These are phyloP conservation scores for Ornithorhynchus anatinus DNA, from an alignment of 2,113 vertebrate species.

Conservation along the genomic window DNA sequence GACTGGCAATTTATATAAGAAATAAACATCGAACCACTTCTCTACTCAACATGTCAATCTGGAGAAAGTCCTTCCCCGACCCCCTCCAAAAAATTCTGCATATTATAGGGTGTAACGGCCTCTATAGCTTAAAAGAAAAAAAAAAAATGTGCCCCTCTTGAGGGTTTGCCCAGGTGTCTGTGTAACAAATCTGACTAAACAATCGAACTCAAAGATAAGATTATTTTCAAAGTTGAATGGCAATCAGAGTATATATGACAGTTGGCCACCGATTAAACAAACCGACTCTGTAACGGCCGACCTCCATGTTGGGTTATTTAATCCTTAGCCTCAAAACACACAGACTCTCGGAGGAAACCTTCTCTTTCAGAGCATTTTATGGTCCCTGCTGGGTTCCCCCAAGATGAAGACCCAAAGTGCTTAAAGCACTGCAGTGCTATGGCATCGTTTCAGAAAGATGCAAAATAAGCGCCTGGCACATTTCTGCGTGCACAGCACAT, in stretches of 20 bases:
- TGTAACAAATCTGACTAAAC: not conserved
- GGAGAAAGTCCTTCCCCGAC: too few species aligned
- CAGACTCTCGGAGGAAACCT: not conserved
- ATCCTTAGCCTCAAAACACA: not conserved
- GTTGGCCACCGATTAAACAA: slow-evolving; percentile 39
- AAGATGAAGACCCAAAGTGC: slow-evolving; percentile 12
- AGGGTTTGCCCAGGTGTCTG: not conserved
- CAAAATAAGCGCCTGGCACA: slow-evolving; percentile 33
- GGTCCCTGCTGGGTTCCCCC: not conserved
- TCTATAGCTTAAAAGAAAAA: not conserved
- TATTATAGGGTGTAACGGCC: too few species aligned
- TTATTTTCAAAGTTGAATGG: slow-evolving; percentile 8
- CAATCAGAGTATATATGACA: slow-evolving; percentile 21
- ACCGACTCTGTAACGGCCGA: slow-evolving; percentile 11
- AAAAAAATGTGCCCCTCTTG: not conserved
- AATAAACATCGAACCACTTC: too few species aligned
- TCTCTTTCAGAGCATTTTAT: not conserved
- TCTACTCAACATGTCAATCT: too few species aligned
- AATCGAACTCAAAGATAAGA: not conserved
- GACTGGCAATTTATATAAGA: too few species aligned
- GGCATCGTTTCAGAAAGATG: slow-evolving; percentile 50
- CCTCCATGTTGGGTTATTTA: slow-evolving; percentile 8
- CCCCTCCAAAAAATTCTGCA: too few species aligned
- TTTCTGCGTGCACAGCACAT: slow-evolving; percentile 49
- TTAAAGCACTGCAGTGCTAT: slow-evolving; percentile 28